Base-by-base conservation (phyloP, 1,140 invertebrate genomes). In the Coboldia fuscipes region DNA sequence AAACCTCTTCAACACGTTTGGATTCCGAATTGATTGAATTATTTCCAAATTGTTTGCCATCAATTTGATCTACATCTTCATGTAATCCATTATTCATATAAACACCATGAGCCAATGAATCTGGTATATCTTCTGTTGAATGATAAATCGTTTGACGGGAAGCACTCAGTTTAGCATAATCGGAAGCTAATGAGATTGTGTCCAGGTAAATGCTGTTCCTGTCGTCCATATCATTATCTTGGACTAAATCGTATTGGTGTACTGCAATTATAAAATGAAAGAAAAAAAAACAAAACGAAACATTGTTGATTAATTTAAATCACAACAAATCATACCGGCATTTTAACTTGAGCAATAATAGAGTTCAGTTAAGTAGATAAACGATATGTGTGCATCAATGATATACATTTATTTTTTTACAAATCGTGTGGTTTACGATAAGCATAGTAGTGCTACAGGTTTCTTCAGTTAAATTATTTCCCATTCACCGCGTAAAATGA, bases 81-180 rank as follows among this genome's bases (percentile, higher is more conserved):
- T 23, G 22, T 23, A 7, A 12, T 7, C 6, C 6, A 7, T 23
- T 6, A 12, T 23, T 23, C 6, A 23, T 7, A 23, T 7, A 7
- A 6, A 6, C 6, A 12, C 22, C 6, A 12, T 29, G 27, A 9
- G n/a, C 34, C 33, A 24, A n/a, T n/a, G 48, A 44, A 5, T 40
- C 43, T 7, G 45, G 47, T 33, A 54, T 31, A 41, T 54, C 51
- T 7, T 49, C 51, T 0, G 51, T 51, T 30, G 51, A 54, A 29
- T 54, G 51, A 34, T 54, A 54, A 18, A 54, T 53, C 13, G 51
- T 54, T 24, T 54, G 54, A n/a, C 51, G 36, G 9, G 51, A 54
- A 40, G 50, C 45, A 16, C 51, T 54, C 13, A 54, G 31, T 21
- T 54, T 49, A 18, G 48, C 47, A 31, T 53, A 51, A 13, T 51